These are phyloP conservation scores for Asbolus verrucosus DNA, from an alignment of 1,140 invertebrate species.

Conservation along the genomic window DNA sequence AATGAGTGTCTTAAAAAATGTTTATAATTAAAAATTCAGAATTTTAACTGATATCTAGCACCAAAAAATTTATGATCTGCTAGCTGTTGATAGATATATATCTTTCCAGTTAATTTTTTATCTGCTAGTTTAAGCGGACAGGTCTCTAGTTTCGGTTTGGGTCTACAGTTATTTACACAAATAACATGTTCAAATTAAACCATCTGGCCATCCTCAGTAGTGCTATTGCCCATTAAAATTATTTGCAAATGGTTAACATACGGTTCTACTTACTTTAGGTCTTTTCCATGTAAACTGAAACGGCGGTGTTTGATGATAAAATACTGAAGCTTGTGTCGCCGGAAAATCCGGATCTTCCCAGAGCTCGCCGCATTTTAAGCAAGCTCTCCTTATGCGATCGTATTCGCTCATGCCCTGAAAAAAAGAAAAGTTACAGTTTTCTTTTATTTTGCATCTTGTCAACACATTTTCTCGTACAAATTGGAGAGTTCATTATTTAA, in stretches of 20 bases:
- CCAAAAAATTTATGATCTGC: no score
- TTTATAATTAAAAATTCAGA: no score
- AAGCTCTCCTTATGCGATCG: slow-evolving; percentile 84
- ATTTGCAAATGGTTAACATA: slow-evolving; percentile 5
- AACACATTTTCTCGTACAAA: no score
- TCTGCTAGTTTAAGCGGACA: neutral
- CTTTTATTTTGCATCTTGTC: no score
- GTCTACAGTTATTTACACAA: slow-evolving; percentile 29
- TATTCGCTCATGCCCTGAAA: slow-evolving; percentile 75
- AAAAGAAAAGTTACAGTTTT: slow-evolving; percentile 8
- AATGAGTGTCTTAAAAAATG: no score
- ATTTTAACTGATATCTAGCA: no score
- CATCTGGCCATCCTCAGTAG: slow-evolving; percentile 11
- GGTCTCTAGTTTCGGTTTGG: neutral
- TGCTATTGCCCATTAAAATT: slow-evolving; percentile 6
- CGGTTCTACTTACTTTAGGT: slow-evolving; percentile 77
- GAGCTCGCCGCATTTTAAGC: slow-evolving; percentile 82
- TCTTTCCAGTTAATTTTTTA: no score
- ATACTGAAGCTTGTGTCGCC: slow-evolving; percentile 87
- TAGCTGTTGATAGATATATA: neutral
- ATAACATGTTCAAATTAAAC: slow-evolving; percentile 16
- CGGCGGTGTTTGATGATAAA: slow-evolving; percentile 93
- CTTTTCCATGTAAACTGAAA: slow-evolving; percentile 93
- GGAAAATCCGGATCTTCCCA: slow-evolving; percentile 95
- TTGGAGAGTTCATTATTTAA: slow-evolving; percentile 14